phyloP scores from a whole-genome alignment of 2,797 vertebrate species.

The Fratercula arctica region DNA sequence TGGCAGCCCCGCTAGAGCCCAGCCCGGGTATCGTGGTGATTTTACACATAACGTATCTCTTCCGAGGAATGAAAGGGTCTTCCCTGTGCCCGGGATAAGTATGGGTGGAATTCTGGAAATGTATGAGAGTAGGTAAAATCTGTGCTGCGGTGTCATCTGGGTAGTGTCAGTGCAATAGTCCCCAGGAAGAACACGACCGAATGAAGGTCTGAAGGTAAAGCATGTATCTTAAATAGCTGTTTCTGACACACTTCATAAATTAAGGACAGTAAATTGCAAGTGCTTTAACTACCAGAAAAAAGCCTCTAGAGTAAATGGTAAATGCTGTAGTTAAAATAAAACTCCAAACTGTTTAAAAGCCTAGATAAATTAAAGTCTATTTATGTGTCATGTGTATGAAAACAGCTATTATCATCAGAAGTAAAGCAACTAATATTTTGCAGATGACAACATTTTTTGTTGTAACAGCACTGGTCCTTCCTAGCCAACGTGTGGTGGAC shows the following conservation, averaged over 20 bases:
- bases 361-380: background rate
- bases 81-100: background rate
- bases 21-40: background rate
- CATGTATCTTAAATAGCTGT: background rate
- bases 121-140: rapidly evolving
- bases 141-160: background rate
- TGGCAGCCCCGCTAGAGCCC: background rate
- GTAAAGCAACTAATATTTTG: background rate
- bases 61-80: background rate
- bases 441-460: background rate
- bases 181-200: background rate
- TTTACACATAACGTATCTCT: background rate
- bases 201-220: background rate
- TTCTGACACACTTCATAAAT: background rate
- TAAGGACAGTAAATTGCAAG: background rate
- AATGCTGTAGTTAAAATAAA: background rate
- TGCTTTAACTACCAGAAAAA: background rate
- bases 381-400: background rate
- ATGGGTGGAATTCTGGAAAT: background rate
- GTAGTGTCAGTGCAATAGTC: background rate
- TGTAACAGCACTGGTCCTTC: background rate
- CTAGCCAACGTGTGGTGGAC: background rate
- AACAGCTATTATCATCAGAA: background rate
- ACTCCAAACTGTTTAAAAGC: background rate
- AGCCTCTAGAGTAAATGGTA: background rate